phyloP scores from a whole-genome alignment of 2,113 vertebrate species.

The Sisor rabdophorus region DNA sequence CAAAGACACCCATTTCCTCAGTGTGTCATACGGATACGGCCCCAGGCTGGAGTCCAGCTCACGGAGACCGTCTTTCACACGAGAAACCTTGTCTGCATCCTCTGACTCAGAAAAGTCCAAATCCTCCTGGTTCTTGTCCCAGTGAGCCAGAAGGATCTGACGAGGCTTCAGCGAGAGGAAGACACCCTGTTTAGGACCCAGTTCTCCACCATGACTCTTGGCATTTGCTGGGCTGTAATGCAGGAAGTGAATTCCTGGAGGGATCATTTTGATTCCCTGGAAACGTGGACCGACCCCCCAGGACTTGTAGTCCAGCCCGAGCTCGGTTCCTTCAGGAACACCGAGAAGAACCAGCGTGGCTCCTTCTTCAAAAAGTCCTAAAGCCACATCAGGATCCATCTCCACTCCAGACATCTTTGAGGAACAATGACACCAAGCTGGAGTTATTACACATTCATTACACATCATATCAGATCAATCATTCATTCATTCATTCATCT shows the following conservation, averaged over 20 bases:
- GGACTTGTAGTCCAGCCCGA: constrained; percentile 88
- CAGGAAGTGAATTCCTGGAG: constrained; percentile 90
- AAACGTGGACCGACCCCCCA: constrained; percentile 91
- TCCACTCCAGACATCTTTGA: constrained; percentile 54
- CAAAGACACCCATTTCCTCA: constrained; percentile 91
- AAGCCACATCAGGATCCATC: constrained; percentile 82
- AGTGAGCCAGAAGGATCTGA: constrained; percentile 76
- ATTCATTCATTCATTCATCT: no score
- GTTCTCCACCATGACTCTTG: constrained; percentile 64
- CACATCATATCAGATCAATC: no score
- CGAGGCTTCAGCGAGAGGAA: constrained; percentile 80
- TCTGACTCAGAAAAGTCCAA: constrained; percentile 71
- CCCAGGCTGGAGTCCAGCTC: constrained; percentile 85
- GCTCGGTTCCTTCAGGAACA: constrained; percentile 83
- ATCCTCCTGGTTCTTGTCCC: constrained; percentile 77
- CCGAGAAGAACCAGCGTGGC: constrained; percentile 82
- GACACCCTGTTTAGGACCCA: constrained; percentile 80
- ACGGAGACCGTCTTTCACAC: constrained; percentile 69
- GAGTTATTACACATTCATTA: no score
- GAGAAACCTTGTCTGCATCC: constrained; percentile 71
- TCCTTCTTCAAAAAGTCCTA: constrained; percentile 85
- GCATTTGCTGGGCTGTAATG: constrained; percentile 77
- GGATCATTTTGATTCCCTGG: constrained; percentile 93
- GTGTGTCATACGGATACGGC: constrained; percentile 83
- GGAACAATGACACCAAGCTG: background rate